phyloP scores from a whole-genome alignment of 2,888 invertebrate species.

The Heteromyza rotundicornis region DNA sequence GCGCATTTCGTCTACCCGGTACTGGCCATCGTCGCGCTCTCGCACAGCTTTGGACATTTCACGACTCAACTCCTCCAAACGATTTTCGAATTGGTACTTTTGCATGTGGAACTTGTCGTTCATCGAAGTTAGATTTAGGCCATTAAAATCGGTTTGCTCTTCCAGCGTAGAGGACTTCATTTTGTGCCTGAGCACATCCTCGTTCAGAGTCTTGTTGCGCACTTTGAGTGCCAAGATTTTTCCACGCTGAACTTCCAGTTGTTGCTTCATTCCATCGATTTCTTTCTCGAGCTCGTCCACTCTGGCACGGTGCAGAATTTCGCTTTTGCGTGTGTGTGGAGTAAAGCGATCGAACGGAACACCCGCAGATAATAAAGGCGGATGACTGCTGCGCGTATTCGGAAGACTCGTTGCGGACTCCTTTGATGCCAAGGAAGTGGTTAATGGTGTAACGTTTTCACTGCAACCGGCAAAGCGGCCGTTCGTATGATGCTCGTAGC shows the following conservation, averaged over 20 bases:
- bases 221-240: constrained; percentile 73
- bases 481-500: constrained; percentile 32
- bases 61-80: constrained; percentile 45
- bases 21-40: constrained; percentile 38
- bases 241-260: constrained; percentile 68
- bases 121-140: constrained; percentile 69
- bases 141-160: constrained; percentile 71
- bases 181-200: constrained; percentile 68
- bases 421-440: constrained; percentile 14
- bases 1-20: constrained; percentile 45
- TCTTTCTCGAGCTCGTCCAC: constrained; percentile 69
- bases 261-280: constrained; percentile 65
- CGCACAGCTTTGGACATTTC: constrained; percentile 41
- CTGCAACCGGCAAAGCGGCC: constrained; percentile 31
- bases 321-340: constrained; percentile 65
- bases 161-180: constrained; percentile 68
- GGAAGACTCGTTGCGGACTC: constrained; percentile 13
- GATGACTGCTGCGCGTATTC: no score
- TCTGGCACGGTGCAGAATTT: constrained; percentile 66
- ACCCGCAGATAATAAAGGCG: no score
- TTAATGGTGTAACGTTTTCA: constrained; percentile 24
- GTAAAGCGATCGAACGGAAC: constrained; percentile 41
- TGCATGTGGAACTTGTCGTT: constrained; percentile 59
- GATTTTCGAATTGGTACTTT: constrained; percentile 49
- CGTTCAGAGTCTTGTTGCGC: constrained; percentile 72